phyloP scores from a whole-genome alignment of 2,888 invertebrate species.

The Spodoptera littoralis region DNA sequence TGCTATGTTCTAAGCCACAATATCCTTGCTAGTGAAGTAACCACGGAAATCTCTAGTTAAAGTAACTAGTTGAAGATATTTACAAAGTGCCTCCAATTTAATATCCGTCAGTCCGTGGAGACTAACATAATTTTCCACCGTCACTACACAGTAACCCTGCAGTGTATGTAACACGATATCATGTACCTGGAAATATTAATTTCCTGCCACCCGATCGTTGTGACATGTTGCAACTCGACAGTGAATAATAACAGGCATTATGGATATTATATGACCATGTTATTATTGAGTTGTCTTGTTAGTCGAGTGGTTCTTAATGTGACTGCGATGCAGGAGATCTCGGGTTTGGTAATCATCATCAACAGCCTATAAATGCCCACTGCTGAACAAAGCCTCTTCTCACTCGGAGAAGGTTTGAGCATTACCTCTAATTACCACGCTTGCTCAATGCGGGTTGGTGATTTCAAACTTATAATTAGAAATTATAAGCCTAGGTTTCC shows the following conservation, averaged over 20 bases:
- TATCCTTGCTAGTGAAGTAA: neutral
- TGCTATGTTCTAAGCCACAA: no score
- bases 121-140: constrained; percentile 15
- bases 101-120: constrained; percentile 4
- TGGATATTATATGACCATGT: constrained; percentile 26
- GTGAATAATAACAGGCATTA: constrained; percentile 35
- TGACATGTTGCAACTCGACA: constrained; percentile 37
- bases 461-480: no score
- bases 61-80: neutral
- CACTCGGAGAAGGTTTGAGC: no score
- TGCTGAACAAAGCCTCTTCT: no score
- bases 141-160: constrained; percentile 16
- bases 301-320: no score
- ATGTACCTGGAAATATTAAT: constrained; percentile 49
- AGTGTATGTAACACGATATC: constrained; percentile 30
- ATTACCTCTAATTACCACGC: no score
- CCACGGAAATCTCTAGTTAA: neutral
- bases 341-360: no score
- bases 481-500: no score
- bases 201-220: constrained; percentile 44
- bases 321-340: no score
- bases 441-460: no score
- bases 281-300: neutral
- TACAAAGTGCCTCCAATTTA: neutral
- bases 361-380: no score